Evolutionary conservation across 2,113 vertebrate species (phyloP).

Genomic region (Blennius ocellaris): DNA sequence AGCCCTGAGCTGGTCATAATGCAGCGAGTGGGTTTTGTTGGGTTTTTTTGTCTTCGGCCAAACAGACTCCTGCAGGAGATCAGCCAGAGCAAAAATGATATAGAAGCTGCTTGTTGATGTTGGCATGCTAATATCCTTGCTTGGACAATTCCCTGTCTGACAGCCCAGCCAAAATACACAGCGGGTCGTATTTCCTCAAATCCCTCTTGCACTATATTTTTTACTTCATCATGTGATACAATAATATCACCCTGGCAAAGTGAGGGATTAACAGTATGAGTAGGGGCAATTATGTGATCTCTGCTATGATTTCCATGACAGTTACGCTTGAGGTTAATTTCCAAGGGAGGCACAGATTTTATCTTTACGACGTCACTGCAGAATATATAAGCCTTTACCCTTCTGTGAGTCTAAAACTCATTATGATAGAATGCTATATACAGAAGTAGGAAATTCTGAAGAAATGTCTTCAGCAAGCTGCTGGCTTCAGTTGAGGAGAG

Average conservation of each 20-base stretch:
- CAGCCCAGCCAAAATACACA: slow-evolving; percentile 23
- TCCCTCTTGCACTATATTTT: slow-evolving; percentile 30
- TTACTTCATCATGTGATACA: slow-evolving; percentile 21
- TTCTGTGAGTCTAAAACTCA: slow-evolving; percentile 3
- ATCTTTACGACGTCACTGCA: neutral
- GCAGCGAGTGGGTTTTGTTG: slow-evolving; percentile 22
- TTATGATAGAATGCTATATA: slow-evolving; percentile 16
- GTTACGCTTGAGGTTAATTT: slow-evolving; percentile 10
- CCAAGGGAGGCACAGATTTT: neutral
- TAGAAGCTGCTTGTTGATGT: slow-evolving; percentile 37
- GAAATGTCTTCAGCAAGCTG: slow-evolving; percentile 19
- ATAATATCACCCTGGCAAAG: slow-evolving; percentile 11
- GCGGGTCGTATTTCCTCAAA: slow-evolving; percentile 22
- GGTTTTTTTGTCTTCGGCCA: slow-evolving; percentile 25
- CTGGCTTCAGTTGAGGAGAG: slow-evolving; percentile 11
- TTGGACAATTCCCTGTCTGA: slow-evolving; percentile 3
- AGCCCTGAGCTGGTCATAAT: slow-evolving; percentile 30
- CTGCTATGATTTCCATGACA: neutral
- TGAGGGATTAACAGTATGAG: slow-evolving; percentile 21
- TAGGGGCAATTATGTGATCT: slow-evolving; percentile 14
- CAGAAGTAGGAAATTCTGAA: slow-evolving; percentile 11
- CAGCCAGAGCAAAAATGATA: slow-evolving; percentile 49
- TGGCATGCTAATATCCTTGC: slow-evolving; percentile 21
- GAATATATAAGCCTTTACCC: slow-evolving; percentile 22
- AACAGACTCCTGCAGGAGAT: slow-evolving; percentile 52